Evolutionary conservation across 2,113 vertebrate genomes (phyloP).

Genomic region (Phrynocephalus versicolor): DNA sequence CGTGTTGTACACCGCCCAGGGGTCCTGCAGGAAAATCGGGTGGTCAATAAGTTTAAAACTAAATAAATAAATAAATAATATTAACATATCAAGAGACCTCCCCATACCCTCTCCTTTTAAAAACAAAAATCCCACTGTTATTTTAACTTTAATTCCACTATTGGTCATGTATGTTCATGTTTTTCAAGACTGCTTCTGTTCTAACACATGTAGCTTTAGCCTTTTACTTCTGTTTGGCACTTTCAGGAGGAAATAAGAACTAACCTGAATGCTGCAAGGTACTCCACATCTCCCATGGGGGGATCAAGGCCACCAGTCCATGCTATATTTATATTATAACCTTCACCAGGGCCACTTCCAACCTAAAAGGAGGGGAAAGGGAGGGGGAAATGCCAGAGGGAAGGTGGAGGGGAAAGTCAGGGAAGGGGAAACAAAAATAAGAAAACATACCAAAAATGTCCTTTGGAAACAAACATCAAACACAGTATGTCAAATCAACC

Average conservation of each 20-base stretch:
- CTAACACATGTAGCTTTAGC: slow-evolving; percentile 19
- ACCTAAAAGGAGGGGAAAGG: slow-evolving; percentile 70
- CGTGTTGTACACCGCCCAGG: too few species aligned
- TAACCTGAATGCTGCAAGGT: slow-evolving; percentile 83
- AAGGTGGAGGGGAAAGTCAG: slow-evolving; percentile 49
- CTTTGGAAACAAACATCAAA: slow-evolving; percentile 85
- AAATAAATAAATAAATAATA: too few species aligned
- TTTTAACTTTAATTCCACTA: slow-evolving; percentile 16
- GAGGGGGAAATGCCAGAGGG: slow-evolving; percentile 47
- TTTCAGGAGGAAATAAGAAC: slow-evolving; percentile 57
- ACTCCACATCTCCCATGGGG: slow-evolving; percentile 81
- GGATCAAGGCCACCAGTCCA: slow-evolving; percentile 86
- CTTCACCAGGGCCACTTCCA: slow-evolving; percentile 76
- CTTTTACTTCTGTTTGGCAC: slow-evolving; percentile 44
- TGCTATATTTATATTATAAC: slow-evolving; percentile 82
- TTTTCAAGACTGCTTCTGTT: slow-evolving; percentile 33
- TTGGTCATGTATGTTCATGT: slow-evolving; percentile 8
- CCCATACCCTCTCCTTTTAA: neutral
- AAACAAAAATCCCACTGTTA: too few species aligned
- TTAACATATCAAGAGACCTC: neutral
- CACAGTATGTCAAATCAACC: slow-evolving; percentile 75
- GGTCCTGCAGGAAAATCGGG: too few species aligned
- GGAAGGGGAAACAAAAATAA: slow-evolving; percentile 30
- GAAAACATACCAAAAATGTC: slow-evolving; percentile 69
- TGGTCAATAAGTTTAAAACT: too few species aligned